A percentile compares a stretch with the other conserved stretches of the same genome.
Conservation (phyloP, 2,888 invertebrate species). For the Campaea margaritaria region DNA sequence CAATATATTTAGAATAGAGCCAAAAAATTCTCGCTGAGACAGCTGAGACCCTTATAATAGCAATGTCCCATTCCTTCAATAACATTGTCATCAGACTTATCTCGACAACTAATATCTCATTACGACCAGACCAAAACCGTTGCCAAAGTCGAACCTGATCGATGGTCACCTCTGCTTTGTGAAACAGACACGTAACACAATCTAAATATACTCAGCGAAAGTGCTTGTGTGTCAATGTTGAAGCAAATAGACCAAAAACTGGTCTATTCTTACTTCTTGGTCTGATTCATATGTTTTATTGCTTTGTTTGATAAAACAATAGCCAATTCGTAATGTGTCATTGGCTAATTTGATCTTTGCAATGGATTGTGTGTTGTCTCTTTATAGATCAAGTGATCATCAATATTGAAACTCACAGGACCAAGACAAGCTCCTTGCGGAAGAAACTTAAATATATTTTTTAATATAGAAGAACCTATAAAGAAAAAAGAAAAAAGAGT, state of each 20-base stretch:
- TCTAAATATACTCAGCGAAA: constrained; percentile 63
- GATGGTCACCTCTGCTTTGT: constrained; percentile 53
- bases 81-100: constrained; percentile 18
- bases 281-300: constrained; percentile 18
- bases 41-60: too few relatives aligned
- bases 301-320: constrained; percentile 1
- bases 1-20: too few relatives aligned
- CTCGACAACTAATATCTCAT: constrained; percentile 22
- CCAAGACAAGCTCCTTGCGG: background rate
- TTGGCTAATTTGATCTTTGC: constrained; percentile 7
- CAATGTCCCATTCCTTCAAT: too few relatives aligned
- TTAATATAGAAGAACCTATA: background rate
- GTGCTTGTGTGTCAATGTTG: constrained; percentile 75
- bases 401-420: background rate
- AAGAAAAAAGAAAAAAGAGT: too few relatives aligned
- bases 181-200: constrained; percentile 49
- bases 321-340: constrained; percentile 17
- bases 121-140: constrained; percentile 16
- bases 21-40: too few relatives aligned
- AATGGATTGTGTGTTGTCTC: constrained; percentile 4
- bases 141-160: constrained; percentile 66
- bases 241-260: constrained; percentile 51
- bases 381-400: background rate
- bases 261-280: constrained; percentile 50
- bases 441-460: background rate